Percentiles rank a stretch among this genome's conserved stretches.
Conservation (phyloP, 1,140 invertebrate species). For the Hyles vespertilio region DNA sequence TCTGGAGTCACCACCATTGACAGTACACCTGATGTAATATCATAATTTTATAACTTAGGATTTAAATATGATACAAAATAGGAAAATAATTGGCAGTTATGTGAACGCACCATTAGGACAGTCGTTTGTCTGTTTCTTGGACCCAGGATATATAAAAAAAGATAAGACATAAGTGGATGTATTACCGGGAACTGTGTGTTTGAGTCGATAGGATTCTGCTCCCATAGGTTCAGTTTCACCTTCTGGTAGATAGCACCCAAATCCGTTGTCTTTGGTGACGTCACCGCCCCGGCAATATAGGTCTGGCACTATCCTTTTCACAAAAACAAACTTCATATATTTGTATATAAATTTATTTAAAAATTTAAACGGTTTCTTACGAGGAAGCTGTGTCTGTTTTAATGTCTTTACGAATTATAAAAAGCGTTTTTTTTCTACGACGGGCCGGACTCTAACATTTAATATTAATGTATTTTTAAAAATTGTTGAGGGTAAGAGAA, state of each 20-base stretch:
- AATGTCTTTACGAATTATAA: no score
- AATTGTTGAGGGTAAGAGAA: no score
- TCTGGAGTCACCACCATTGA: constrained; percentile 61
- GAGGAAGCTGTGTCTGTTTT: no score
- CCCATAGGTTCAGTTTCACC: constrained; percentile 31
- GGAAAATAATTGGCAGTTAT: no score
- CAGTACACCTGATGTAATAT: constrained; percentile 40
- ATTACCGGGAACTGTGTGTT: constrained; percentile 64
- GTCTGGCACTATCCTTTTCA: constrained; percentile 52
- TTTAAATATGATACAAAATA: no score
- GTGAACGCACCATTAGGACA: no score
- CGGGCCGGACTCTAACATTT: no score
- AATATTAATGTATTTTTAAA: no score
- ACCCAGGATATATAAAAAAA: background rate
- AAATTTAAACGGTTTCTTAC: no score
- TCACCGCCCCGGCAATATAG: constrained; percentile 65
- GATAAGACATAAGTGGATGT: background rate
- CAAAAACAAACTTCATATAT: constrained; percentile 2
- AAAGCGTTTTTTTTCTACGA: no score
- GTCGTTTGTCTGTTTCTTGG: no score
- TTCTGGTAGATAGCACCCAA: constrained; percentile 49
- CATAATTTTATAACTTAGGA: background rate
- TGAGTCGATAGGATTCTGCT: constrained; percentile 49
- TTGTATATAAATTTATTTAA: background rate
- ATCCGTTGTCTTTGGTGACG: constrained; percentile 65